Conservation (phyloP, 2,888 invertebrate genomes). For the Troides helena region DNA sequence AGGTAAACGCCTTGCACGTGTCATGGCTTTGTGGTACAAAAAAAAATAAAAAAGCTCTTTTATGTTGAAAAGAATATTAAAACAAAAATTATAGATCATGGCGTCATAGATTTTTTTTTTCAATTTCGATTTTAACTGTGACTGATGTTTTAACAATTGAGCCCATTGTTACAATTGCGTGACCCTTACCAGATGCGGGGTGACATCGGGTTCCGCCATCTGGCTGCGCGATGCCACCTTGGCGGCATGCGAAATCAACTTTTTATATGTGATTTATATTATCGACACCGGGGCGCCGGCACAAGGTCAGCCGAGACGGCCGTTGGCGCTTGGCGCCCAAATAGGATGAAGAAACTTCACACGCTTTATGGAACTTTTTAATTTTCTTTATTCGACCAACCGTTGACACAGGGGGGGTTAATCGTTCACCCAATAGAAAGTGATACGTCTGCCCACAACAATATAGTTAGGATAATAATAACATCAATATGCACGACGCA, state of each 20-base stretch:
- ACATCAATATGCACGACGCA: too few species aligned
- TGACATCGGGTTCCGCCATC: slow-evolving; percentile 46
- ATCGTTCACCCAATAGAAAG: too few species aligned
- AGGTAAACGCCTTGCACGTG: too few species aligned
- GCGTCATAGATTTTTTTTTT: slow-evolving; percentile 7
- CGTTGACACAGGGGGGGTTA: too few species aligned
- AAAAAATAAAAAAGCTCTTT: too few species aligned
- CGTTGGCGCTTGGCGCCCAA: slow-evolving; percentile 43
- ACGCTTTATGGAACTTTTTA: slow-evolving; percentile 28
- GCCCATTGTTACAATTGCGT: slow-evolving; percentile 36
- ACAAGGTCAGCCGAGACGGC: slow-evolving; percentile 54
- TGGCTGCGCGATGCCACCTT: slow-evolving; percentile 44
- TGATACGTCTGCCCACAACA: too few species aligned
- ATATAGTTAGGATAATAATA: too few species aligned
- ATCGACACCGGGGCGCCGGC: slow-evolving; percentile 51
- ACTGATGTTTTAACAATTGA: slow-evolving; percentile 14
- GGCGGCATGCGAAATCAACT: slow-evolving; percentile 56
- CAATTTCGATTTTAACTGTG: background rate
- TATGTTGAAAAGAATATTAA: background rate
- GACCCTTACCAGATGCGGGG: slow-evolving; percentile 43
- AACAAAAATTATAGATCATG: background rate
- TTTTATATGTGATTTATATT: slow-evolving; percentile 60
- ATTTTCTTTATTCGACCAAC: background rate
- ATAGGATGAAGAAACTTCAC: slow-evolving; percentile 34
- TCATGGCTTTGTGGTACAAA: too few species aligned